These are phyloP conservation scores for Ictalurus punctatus DNA, from an alignment of 2,113 vertebrate species.

Conservation along the genomic window DNA sequence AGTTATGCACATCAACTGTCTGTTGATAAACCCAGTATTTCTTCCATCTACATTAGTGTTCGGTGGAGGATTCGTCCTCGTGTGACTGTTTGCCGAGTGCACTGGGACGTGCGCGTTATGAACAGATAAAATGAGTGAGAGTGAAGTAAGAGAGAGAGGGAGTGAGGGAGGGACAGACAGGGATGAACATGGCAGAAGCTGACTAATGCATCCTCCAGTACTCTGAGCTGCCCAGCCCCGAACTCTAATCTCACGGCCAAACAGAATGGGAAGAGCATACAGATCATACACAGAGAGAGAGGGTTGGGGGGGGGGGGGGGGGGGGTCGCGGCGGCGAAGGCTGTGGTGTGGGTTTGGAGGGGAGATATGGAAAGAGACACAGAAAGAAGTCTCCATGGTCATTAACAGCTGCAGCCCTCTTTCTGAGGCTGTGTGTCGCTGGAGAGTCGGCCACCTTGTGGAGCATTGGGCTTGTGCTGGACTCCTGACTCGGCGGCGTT, in stretches of 20 bases:
- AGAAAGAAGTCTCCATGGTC: constrained; percentile 65
- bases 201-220: constrained; percentile 36
- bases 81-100: constrained; percentile 40
- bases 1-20: constrained; percentile 51
- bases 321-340: no score
- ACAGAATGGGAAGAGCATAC: constrained; percentile 9
- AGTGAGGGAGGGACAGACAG: background rate
- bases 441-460: constrained; percentile 92
- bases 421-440: constrained; percentile 97
- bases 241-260: constrained; percentile 35
- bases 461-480: constrained; percentile 97
- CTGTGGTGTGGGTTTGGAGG: constrained; percentile 5
- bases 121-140: constrained; percentile 46
- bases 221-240: constrained; percentile 25
- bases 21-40: constrained; percentile 42
- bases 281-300: background rate
- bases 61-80: constrained; percentile 32
- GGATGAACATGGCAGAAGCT: constrained; percentile 31
- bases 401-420: constrained; percentile 99
- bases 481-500: constrained; percentile 97
- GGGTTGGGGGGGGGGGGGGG: background rate
- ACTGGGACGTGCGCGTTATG: constrained; percentile 36
- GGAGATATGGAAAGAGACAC: constrained; percentile 17
- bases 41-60: constrained; percentile 53
- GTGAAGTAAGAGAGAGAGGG: background rate